Evolutionary conservation across 1,140 invertebrate species (phyloP), one percentile per base, ranked within the genome.

Genomic region (Musca vetustissima): DNA sequence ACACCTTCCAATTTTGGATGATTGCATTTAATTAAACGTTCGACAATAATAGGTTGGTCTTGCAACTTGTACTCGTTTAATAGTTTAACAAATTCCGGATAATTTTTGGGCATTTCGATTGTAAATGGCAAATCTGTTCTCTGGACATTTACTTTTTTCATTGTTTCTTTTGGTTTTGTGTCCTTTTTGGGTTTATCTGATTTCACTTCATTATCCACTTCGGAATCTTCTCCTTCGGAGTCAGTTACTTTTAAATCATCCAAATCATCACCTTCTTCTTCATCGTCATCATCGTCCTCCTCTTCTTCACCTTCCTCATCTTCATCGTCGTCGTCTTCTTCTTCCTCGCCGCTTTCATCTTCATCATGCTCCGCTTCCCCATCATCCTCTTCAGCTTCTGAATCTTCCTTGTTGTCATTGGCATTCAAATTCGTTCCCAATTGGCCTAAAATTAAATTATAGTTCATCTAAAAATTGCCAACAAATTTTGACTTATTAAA

Each of bases 1-100:
- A 86, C 88, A 71, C 88, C 87, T 19, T 87, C 86, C 53, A 95
- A 80, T 76, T 90, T 91, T 43, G 90, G 90, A 81, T 96, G 90
- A 84, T 94, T 92, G 73, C 89, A 92, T 84, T 94, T 94, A 52
- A 96, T 90, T 72, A 97, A 89, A 74, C 93, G 87, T 72, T 94
- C 89, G 61, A 97, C 74, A 11, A 95, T 89, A 9, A 88, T 85
- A 2, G 86, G 83, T 72, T 93, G 90, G 71, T 92, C 86, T 7
- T 87, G 81, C 9, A 86, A 82, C 43, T 84, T 85, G 69, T 89
- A 87, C 22, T 86, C 83, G 55, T 85, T 76, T 43, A 96, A 78
- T 52, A 93, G 74, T 73, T 88, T 82, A 76, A 89, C 79, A 48
- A 94, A 86, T 72, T 87, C 87, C 69, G 92, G 88, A 76, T 90